Conservation (phyloP, 2,888 invertebrate species). For the Petrolisthes manimaculis region DNA sequence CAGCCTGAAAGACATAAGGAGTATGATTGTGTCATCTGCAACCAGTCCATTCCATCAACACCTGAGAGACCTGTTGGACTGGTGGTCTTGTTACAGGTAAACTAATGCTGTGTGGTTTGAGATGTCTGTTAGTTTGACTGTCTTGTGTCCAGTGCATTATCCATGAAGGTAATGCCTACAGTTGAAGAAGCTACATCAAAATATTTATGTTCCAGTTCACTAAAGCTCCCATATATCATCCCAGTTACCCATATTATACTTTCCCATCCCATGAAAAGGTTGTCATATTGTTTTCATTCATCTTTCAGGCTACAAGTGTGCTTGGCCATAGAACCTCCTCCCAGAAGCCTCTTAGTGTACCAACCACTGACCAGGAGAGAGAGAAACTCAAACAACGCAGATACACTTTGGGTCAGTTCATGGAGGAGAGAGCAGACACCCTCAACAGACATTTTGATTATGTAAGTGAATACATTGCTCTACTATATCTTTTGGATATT, state of each 20-base stretch:
- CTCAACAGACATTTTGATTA: slow-evolving; percentile 82
- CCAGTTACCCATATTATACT: too few relatives aligned
- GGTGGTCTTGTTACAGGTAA: slow-evolving; percentile 81
- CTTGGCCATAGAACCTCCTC: slow-evolving; percentile 80
- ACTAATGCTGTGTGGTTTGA: neutral
- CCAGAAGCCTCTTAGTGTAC: slow-evolving; percentile 73
- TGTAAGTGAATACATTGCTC: slow-evolving; percentile 71
- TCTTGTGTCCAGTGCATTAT: neutral
- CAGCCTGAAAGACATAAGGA: slow-evolving; percentile 72
- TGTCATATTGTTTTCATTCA: too few relatives aligned
- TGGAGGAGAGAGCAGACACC: slow-evolving; percentile 82
- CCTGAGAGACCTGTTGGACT: slow-evolving; percentile 88
- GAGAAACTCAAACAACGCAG: slow-evolving; percentile 73
- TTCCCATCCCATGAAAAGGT: too few relatives aligned
- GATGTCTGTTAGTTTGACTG: too few relatives aligned
- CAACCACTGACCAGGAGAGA: slow-evolving; percentile 78
- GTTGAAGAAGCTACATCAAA: neutral
- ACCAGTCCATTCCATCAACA: slow-evolving; percentile 87
- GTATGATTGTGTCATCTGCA: slow-evolving; percentile 96
- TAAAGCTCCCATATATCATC: too few relatives aligned
- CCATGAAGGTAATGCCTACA: neutral
- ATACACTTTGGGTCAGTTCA: slow-evolving; percentile 80
- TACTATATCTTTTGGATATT: neutral
- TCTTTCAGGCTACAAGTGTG: slow-evolving; percentile 83
- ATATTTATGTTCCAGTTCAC: neutral